phyloP scores from a whole-genome alignment of 2,113 vertebrate species.

The Ophiodon elongatus region DNA sequence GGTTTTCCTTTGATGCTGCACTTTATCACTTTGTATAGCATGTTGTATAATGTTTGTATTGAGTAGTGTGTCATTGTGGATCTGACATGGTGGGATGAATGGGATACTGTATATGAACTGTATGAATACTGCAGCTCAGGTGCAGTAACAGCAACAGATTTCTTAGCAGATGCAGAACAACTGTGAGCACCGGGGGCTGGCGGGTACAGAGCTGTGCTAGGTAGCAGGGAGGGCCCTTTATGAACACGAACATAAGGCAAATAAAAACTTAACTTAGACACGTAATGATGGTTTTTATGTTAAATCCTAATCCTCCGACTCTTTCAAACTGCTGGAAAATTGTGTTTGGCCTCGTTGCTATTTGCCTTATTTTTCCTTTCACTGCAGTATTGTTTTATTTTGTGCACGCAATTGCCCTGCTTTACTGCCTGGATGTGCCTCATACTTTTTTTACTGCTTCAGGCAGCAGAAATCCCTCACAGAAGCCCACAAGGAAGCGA shows the following conservation, averaged over 20 bases:
- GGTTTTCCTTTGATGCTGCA: no score
- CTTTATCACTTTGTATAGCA: no score
- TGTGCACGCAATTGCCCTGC: not conserved
- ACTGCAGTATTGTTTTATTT: not conserved
- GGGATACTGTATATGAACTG: no score
- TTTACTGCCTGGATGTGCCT: conserved; percentile 21
- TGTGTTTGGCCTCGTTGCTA: not conserved
- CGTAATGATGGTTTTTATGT: not conserved
- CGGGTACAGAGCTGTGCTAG: not conserved
- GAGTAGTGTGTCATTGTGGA: no score
- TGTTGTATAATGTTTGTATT: no score
- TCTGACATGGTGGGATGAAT: no score
- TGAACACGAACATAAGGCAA: not conserved
- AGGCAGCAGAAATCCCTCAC: conserved; percentile 17
- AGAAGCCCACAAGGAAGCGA: not conserved
- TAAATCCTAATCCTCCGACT: not conserved
- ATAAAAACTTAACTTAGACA: conserved; percentile 7
- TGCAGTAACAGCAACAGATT: no score
- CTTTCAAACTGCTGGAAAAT: not conserved
- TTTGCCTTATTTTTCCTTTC: not conserved
- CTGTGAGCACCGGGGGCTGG: no score
- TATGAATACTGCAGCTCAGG: no score
- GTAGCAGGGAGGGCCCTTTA: not conserved
- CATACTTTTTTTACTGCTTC: conserved; percentile 31
- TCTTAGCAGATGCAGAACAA: no score